These are phyloP conservation scores for Drosophila nr. perissopoda DNA, from an alignment of 2,888 invertebrate genomes.

Conservation along the genomic window DNA sequence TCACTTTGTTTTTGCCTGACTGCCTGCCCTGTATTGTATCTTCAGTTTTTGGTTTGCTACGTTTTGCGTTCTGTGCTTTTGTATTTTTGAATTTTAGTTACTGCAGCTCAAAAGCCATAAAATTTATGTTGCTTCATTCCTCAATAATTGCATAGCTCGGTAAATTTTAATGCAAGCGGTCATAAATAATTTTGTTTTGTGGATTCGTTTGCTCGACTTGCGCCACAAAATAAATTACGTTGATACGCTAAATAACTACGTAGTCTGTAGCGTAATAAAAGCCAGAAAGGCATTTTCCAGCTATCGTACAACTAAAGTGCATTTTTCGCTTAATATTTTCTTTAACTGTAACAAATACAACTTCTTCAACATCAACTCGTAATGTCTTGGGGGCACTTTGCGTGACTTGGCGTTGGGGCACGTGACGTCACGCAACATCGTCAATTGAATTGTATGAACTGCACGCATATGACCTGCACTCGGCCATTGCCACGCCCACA, in stretches of 20 bases:
- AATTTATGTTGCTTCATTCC: conserved; percentile 80
- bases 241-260: conserved; percentile 69
- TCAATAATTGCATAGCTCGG: conserved; percentile 81
- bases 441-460: conserved; percentile 63
- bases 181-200: conserved; percentile 77
- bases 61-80: conserved; percentile 22
- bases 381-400: conserved; percentile 58
- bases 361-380: conserved; percentile 22
- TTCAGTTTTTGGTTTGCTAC: conserved; percentile 13
- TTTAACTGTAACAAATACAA: conserved; percentile 61
- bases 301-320: conserved; percentile 73
- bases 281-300: conserved; percentile 64
- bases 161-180: conserved; percentile 81
- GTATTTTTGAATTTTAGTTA: conserved; percentile 55
- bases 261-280: conserved; percentile 56
- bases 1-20: conserved; percentile 31
- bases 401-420: conserved; percentile 58
- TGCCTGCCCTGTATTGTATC: conserved; percentile 1
- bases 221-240: conserved; percentile 71
- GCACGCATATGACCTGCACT: conserved; percentile 55
- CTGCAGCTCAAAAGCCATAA: conserved; percentile 59
- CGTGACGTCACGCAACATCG: conserved; percentile 64
- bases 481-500: conserved; percentile 38
- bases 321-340: conserved; percentile 75
- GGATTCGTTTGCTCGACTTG: conserved; percentile 58